Conservation (phyloP, 2,113 vertebrate genomes). For the Melanocharis versteri region DNA sequence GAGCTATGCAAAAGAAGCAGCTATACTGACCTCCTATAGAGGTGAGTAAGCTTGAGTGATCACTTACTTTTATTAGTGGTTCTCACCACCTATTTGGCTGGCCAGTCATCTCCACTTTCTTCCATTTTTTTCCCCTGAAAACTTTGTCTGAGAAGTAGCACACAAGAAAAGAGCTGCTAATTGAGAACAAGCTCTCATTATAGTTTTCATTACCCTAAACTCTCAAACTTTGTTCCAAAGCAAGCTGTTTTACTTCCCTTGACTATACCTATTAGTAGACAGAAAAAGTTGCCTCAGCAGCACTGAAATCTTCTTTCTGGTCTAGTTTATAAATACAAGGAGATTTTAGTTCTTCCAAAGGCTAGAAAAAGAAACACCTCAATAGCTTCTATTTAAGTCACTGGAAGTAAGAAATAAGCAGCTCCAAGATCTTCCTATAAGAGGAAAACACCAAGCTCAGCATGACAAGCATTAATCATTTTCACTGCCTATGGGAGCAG, state of each 20-base stretch:
- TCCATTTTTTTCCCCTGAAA: neutral
- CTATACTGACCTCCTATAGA: neutral
- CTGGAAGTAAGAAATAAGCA: neutral
- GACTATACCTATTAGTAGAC: neutral
- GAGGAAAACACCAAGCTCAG: neutral
- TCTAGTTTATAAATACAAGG: neutral
- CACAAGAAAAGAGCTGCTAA: neutral
- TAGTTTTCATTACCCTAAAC: neutral
- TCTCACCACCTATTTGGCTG: neutral
- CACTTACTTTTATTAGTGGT: neutral
- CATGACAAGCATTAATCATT: neutral
- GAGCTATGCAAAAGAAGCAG: neutral
- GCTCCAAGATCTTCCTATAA: neutral
- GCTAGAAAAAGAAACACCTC: neutral
- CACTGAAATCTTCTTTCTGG: neutral
- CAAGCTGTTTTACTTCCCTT: neutral
- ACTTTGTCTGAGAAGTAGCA: neutral
- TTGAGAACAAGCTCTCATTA: neutral
- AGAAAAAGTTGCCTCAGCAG: neutral
- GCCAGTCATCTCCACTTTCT: neutral
- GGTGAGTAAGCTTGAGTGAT: neutral
- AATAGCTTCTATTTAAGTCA: neutral
- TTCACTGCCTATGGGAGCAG: neutral
- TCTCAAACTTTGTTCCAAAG: neutral
- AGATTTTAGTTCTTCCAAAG: neutral